phyloP scores from a whole-genome alignment of 2,888 invertebrate genomes.

The Philereme transversata region DNA sequence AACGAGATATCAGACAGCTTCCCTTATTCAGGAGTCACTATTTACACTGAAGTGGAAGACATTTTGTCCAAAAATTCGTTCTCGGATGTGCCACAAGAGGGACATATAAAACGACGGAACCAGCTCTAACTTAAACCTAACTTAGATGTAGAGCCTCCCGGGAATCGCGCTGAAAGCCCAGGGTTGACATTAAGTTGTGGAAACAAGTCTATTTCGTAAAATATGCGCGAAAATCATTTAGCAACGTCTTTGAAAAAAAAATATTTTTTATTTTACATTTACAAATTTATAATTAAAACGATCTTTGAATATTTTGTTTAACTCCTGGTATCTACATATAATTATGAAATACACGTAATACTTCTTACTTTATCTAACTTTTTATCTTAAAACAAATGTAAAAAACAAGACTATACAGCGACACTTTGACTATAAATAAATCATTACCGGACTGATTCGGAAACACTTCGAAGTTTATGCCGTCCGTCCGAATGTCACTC shows the following conservation, averaged over 20 bases:
- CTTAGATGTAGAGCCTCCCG: slow-evolving; percentile 67
- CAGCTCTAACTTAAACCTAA: slow-evolving; percentile 70
- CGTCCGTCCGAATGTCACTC: slow-evolving; percentile 46
- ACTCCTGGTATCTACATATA: too few species aligned
- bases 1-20: slow-evolving; percentile 27
- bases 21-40: slow-evolving; percentile 38
- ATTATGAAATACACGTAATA: too few species aligned
- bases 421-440: slow-evolving; percentile 28
- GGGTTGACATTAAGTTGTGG: slow-evolving; percentile 55
- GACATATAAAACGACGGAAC: slow-evolving; percentile 59
- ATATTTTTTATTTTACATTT: neutral
- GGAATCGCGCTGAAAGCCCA: slow-evolving; percentile 56
- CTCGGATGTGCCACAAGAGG: slow-evolving; percentile 62
- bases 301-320: too few species aligned
- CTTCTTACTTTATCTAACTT: neutral
- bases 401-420: neutral
- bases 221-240: slow-evolving; percentile 47
- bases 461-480: slow-evolving; percentile 33
- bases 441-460: slow-evolving; percentile 32
- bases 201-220: slow-evolving; percentile 52
- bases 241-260: slow-evolving; percentile 22
- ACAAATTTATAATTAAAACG: too few species aligned
- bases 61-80: slow-evolving; percentile 55
- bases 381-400: neutral
- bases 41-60: slow-evolving; percentile 44